Evolutionary conservation across 2,113 vertebrate genomes (phyloP), one percentile per base, ranked within the genome.

Genomic region (Sinocyclocheilus maitianheensis): DNA sequence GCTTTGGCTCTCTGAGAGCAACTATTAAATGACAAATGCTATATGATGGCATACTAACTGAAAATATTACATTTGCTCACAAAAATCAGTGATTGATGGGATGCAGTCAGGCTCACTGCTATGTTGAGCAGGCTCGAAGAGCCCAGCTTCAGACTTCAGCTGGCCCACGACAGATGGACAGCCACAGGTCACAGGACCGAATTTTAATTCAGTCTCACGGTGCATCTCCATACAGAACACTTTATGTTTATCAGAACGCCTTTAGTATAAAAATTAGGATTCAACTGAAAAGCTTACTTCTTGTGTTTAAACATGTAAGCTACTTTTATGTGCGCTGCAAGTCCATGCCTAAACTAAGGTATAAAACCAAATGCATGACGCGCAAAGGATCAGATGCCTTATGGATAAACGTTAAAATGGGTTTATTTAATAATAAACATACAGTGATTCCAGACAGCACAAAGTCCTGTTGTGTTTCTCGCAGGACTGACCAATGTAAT

Each of bases 401-500:
- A 43, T 5, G 13, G 12, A 48, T 24, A 18, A 51, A 51, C 22
- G 12, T 51, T 51, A 0, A 24, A 40, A 46, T 75, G 1, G 9
- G 72, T n/a, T 74, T 43, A 43, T 74, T 43, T 74, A n/a, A 67
- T 67, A 34, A 65, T 12, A 30, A 69, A 69, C 30, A 69, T 16
- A 46, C 30, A 69, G 30, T 20, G 13, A 18, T 51, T 51, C 51
- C 51, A 53, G 4, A 37, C 30, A 43, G 1, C 20, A 75, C 10
- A 46, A 5, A 53, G 26, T 53, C 37, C 24, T 4, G 12, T 18
- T 10, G 14, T 34, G 30, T 46, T 46, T 72, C 69, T 82, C 8
- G 43, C 93, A 95, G 94, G 94, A 96, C 91, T 94, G 72, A 6
- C 72, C 94, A 94, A 94, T 95, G 94, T 94, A 95, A 97, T 96